A percentile compares a stretch with the other conserved stretches of the same genome.
phyloP scores from a whole-genome alignment of 2,888 invertebrate species.

The Dicycla oo region DNA sequence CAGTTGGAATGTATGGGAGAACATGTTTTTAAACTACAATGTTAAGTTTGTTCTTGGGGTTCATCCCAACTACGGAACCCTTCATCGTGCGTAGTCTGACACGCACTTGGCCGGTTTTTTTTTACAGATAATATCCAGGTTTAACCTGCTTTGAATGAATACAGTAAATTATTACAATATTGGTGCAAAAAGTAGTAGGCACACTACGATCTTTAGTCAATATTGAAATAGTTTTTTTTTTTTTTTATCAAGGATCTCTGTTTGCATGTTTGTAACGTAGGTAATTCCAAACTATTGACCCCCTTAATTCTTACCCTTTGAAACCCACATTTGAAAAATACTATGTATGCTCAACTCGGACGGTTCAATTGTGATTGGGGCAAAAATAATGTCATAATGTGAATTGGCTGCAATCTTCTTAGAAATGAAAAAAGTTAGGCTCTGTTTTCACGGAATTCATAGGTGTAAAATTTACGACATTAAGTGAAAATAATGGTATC shows the following conservation, averaged over 20 bases:
- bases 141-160: constrained; percentile 10
- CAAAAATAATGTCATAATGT: too few species aligned
- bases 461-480: too few species aligned
- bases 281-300: constrained; percentile 12
- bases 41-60: too few species aligned
- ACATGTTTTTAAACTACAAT: too few species aligned
- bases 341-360: neutral
- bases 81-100: too few species aligned
- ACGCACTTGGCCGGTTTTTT: too few species aligned
- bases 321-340: neutral
- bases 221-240: constrained; percentile 12
- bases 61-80: too few species aligned
- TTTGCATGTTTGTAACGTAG: constrained; percentile 2
- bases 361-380: constrained; percentile 35
- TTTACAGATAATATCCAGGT: constrained; percentile 19
- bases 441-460: too few species aligned
- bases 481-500: too few species aligned
- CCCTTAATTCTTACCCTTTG: neutral
- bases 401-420: too few species aligned
- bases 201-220: constrained; percentile 4
- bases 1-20: too few species aligned
- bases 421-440: too few species aligned
- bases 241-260: constrained; percentile 7
- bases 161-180: constrained; percentile 23
- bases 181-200: constrained; percentile 1